Conservation (phyloP, 2,888 invertebrate genomes). For the Philhelius pedissequus region DNA sequence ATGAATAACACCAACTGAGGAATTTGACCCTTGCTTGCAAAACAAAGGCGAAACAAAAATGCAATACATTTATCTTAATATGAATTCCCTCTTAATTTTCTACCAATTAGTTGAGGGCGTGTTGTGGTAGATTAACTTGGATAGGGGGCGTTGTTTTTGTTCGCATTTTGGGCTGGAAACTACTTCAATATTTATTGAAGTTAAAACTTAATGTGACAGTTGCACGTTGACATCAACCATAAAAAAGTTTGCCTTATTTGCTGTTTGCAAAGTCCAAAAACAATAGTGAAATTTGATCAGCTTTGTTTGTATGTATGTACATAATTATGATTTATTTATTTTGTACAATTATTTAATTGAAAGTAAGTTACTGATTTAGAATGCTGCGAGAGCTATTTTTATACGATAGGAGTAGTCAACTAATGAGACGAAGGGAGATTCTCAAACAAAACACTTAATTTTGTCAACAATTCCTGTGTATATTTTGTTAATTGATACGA, state of each 20-base stretch:
- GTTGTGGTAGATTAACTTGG: neutral
- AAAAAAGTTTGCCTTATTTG: neutral
- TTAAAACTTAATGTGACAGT: neutral
- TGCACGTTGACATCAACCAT: neutral
- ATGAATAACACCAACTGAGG: neutral
- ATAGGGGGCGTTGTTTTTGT: neutral
- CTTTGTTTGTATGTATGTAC: no score
- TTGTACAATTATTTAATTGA: no score
- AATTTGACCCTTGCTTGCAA: neutral
- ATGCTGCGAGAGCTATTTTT: no score
- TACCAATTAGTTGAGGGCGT: constrained; percentile 9
- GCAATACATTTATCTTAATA: constrained; percentile 20
- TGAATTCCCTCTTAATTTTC: neutral
- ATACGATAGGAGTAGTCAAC: no score
- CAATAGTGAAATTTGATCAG: no score
- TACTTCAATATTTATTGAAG: constrained; percentile 5
- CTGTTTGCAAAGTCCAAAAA: neutral
- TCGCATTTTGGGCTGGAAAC: neutral
- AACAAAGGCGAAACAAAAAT: constrained; percentile 6
- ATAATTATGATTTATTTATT: no score
- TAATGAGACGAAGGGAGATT: no score
- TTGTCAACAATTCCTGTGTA: no score
- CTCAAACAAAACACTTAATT: no score
- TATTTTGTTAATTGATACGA: no score
- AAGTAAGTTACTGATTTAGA: no score